A percentile compares a stretch with the other conserved stretches of the same genome.
Evolutionary conservation across 2,888 invertebrate species (phyloP).

Genomic region (Tipula confusa): DNA sequence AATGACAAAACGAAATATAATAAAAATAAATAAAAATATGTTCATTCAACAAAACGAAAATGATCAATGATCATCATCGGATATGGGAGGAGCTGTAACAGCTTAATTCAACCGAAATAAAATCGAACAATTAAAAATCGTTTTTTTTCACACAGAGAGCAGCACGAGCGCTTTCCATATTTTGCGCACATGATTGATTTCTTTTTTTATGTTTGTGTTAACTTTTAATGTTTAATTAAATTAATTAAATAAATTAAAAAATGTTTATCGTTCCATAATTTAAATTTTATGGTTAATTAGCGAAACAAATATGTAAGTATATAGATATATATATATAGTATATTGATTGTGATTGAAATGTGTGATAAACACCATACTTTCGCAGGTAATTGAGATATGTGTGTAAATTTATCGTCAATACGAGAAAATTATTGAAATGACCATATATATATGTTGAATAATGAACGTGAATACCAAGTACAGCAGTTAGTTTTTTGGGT

Average conservation of each 20-base stretch:
- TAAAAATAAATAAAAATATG: not conserved
- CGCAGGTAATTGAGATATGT: constrained; percentile 20
- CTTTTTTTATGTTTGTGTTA: not conserved
- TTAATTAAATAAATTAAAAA: not conserved
- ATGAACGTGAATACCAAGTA: not conserved
- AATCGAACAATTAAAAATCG: not conserved
- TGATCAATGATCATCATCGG: not conserved
- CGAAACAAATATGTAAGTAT: not conserved
- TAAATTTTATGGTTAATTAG: not conserved
- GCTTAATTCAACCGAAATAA: not conserved
- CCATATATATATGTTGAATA: not conserved
- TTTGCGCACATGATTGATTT: not conserved
- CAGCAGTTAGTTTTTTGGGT: not conserved
- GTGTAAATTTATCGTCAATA: not conserved
- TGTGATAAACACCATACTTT: not conserved
- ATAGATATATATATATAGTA: too few species aligned
- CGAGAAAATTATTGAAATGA: not conserved
- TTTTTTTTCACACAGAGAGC: not conserved
- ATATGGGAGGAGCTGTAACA: not conserved
- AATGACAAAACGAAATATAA: not conserved
- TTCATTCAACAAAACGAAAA: constrained; percentile 3
- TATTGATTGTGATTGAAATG: not conserved
- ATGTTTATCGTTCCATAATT: constrained; percentile 3
- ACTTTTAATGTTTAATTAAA: not conserved
- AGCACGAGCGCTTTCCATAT: not conserved